Evolutionary conservation across 2,888 invertebrate genomes (phyloP).

Genomic region (Dendrolimus pini): DNA sequence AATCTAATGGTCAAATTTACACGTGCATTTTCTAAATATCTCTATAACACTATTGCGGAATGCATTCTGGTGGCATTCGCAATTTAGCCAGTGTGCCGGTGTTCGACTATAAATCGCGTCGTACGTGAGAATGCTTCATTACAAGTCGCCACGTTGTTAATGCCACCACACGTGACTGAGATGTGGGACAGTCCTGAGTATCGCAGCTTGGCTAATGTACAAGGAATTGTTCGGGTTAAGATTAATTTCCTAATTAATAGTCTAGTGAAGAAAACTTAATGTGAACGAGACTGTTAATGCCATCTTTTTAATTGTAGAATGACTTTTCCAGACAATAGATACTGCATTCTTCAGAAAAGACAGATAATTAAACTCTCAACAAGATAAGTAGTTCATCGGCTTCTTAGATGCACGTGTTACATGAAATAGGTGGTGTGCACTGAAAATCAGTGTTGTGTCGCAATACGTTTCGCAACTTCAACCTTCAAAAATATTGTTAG

Average conservation of each 20-base stretch:
- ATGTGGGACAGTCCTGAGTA: neutral
- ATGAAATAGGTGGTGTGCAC: too few relatives aligned
- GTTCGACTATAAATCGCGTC: conserved; percentile 40
- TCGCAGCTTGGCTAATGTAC: neutral
- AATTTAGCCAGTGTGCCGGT: conserved; percentile 28
- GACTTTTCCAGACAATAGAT: too few relatives aligned
- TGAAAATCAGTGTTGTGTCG: too few relatives aligned
- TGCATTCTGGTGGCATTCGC: conserved; percentile 34
- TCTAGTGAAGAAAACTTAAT: neutral
- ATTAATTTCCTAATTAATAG: neutral
- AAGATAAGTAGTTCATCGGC: too few relatives aligned
- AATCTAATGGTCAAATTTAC: conserved; percentile 10
- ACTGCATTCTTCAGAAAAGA: too few relatives aligned
- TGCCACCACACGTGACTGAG: conserved; percentile 1
- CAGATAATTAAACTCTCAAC: too few relatives aligned
- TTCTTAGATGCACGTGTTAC: too few relatives aligned
- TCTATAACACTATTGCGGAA: conserved; percentile 18
- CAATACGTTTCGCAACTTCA: too few relatives aligned
- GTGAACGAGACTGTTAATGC: too few relatives aligned
- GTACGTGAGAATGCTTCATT: conserved; percentile 48
- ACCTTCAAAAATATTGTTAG: too few relatives aligned
- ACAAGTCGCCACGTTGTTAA: conserved; percentile 19
- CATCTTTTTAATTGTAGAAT: too few relatives aligned
- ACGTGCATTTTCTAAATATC: conserved; percentile 35
- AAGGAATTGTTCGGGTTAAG: neutral